Conservation (phyloP, 2,113 vertebrate genomes). For the Trichomycterus rosablanca region DNA sequence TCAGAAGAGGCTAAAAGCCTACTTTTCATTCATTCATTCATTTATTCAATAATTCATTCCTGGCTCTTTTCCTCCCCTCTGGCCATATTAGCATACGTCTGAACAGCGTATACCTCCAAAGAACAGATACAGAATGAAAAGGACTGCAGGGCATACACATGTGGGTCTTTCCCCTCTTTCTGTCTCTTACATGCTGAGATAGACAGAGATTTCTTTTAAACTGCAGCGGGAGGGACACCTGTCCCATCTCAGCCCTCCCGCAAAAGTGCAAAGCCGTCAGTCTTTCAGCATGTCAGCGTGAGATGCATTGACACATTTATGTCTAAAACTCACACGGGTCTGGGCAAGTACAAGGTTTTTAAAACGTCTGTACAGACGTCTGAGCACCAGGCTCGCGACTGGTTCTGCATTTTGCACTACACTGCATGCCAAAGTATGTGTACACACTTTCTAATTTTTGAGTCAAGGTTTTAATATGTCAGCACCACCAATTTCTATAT, state of each 20-base stretch:
- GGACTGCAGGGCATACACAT: slow-evolving; percentile 66
- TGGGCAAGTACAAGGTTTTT: slow-evolving; percentile 9
- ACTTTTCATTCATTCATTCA: neutral
- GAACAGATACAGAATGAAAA: slow-evolving; percentile 59
- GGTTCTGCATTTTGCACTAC: no score
- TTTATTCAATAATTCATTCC: slow-evolving; percentile 11
- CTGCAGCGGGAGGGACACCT: slow-evolving; percentile 66
- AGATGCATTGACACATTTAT: slow-evolving; percentile 21
- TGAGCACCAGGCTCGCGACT: neutral
- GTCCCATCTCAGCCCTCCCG: slow-evolving; percentile 11
- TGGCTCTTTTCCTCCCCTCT: slow-evolving; percentile 7
- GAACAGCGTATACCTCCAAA: slow-evolving; percentile 62
- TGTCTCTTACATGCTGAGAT: slow-evolving; percentile 52
- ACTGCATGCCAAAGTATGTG: no score
- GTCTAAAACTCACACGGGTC: slow-evolving; percentile 21
- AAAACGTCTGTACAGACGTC: neutral
- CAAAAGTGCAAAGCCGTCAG: slow-evolving; percentile 24
- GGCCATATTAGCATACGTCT: slow-evolving; percentile 75
- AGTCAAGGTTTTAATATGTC: no score
- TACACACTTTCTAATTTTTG: no score
- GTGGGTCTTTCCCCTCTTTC: slow-evolving; percentile 63
- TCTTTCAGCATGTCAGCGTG: slow-evolving; percentile 47
- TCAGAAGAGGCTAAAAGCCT: neutral
- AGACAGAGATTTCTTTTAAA: slow-evolving; percentile 55
- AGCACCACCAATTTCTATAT: no score